These are phyloP conservation scores for Danio albolineatus DNA, from an alignment of 2,797 vertebrate genomes.

Conservation along the genomic window DNA sequence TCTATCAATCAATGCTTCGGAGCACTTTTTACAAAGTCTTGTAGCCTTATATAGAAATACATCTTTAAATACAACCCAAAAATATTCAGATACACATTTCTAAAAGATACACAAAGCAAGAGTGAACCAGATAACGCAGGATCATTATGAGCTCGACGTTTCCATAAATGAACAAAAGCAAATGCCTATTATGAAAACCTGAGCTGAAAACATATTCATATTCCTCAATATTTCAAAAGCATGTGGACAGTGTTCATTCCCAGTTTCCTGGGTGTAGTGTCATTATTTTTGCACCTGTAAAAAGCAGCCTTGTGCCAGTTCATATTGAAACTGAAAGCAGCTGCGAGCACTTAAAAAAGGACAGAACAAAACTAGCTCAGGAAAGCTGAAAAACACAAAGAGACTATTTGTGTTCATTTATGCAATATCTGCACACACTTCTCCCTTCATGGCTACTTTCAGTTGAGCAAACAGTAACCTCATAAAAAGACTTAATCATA, in stretches of 20 bases:
- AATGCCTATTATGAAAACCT: not conserved
- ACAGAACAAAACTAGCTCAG: not conserved
- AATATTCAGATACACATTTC: conserved; percentile 3
- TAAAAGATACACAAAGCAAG: conserved; percentile 1
- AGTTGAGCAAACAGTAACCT: conserved; percentile 5
- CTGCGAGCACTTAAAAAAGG: not conserved
- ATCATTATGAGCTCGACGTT: not conserved
- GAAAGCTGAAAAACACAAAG: not conserved
- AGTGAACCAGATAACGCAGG: not conserved
- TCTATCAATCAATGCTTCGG: not conserved
- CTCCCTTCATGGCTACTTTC: not conserved
- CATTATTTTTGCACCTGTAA: not conserved
- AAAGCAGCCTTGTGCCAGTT: not conserved
- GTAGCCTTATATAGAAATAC: conserved; percentile 19
- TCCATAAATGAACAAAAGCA: conserved; percentile 34
- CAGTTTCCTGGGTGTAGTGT: not conserved
- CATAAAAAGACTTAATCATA: not conserved
- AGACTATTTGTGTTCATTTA: not conserved
- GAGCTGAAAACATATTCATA: conserved; percentile 2
- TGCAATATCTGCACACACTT: not conserved
- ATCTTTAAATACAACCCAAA: not conserved
- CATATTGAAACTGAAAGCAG: conserved; percentile 19
- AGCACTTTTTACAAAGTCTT: not conserved
- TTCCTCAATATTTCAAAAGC: not conserved
- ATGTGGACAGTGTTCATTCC: not conserved